Evolutionary conservation across 2,113 vertebrate species (phyloP), one percentile per base, ranked within the genome.

Genomic region (Gallinago paraguaiae): DNA sequence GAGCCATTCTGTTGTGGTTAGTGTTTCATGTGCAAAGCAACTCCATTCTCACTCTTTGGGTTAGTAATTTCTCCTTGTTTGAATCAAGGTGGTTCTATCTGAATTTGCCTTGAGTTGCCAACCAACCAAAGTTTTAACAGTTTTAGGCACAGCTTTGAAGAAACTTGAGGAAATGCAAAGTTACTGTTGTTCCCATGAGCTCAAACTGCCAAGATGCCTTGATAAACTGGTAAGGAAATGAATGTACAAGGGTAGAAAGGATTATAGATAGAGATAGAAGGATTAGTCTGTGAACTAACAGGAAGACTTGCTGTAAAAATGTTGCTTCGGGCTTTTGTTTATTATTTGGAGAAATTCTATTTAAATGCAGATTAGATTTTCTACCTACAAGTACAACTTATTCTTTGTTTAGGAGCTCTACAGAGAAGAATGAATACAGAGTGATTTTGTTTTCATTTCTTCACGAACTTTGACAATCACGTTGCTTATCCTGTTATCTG

Each of bases 281-380:
- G 91, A 97, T 97, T 96, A 96, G 61, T 27, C 76, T 93, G 59
- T 82, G 87, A 96, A 96, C 77, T 75, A 90, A 75, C 77, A 92
- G 75, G 77, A 83, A 86, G 84, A 53, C 46, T 83, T 87, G 84
- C 86, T 96, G 88, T 78, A 95, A 96, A 96, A 97, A 92, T 90
- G 68, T 96, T 92, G 93, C 97, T 97, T 67, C 90, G n/a, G 95
- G 94, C 82, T 92, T 91, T 97, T 97, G 93, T 96, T 97, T 94
- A 78, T 96, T 96, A 95, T 98, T 97, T 95, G 83, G 56, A 91
- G 93, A 95, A 97, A 93, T 94, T 91, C 92, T 93, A 96, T 98
- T 96, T 97, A 97, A 98, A 97, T 98, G 95, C 90, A 98, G 89
- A 97, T 97, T 97, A 95, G 95, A 92, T 96, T 95, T 97, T 91